Evolutionary conservation across 2,113 vertebrate species (phyloP).

Genomic region (Scortum barcoo): DNA sequence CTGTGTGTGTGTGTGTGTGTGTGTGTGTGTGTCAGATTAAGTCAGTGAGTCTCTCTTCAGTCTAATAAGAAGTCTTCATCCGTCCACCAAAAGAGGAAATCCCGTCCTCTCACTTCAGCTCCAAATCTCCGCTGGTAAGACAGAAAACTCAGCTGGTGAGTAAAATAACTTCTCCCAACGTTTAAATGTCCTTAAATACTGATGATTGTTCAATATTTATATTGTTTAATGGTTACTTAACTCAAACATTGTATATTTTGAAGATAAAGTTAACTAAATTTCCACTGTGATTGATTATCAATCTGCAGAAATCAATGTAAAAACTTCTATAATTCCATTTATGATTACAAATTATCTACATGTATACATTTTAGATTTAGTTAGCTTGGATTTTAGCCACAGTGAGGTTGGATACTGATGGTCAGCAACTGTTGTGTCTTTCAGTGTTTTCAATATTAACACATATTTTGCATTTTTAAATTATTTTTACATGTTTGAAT

Average conservation of each 20-base stretch:
- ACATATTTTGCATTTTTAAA: neutral
- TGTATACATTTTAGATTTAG: neutral
- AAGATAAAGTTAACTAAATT: neutral
- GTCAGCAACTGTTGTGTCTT: neutral
- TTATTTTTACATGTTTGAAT: neutral
- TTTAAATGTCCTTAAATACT: neutral
- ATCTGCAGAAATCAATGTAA: neutral
- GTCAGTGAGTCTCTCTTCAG: neutral
- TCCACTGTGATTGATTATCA: neutral
- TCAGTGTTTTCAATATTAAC: neutral
- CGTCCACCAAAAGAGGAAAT: constrained; percentile 29
- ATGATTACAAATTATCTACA: neutral
- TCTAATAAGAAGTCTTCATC: constrained; percentile 15
- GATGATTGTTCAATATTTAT: neutral
- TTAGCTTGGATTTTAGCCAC: neutral
- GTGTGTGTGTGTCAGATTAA: neutral
- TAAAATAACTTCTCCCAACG: constrained; percentile 7
- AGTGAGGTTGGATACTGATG: neutral
- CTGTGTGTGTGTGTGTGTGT: neutral
- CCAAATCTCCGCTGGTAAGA: constrained; percentile 1
- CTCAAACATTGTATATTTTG: neutral
- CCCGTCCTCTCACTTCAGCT: neutral
- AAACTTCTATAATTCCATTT: neutral
- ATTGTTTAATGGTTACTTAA: neutral
- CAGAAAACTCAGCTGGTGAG: constrained; percentile 32